Conservation (phyloP, 2,113 vertebrate genomes). For the Pseudorectes ferrugineus region DNA sequence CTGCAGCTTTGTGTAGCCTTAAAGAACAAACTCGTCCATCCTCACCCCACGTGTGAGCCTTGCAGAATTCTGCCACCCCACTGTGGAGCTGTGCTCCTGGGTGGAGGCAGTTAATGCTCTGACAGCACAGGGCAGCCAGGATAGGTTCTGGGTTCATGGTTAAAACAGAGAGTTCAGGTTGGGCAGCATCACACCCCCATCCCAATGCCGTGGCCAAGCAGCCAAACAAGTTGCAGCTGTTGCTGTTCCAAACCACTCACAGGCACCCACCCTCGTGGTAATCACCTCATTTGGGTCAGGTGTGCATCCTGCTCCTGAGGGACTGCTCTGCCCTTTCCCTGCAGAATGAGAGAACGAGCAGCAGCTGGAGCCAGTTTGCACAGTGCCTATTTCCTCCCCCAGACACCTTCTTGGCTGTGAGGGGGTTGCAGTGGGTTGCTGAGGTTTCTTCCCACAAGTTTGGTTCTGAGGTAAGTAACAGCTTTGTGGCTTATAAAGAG, state of each 20-base stretch:
- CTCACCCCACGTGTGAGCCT: rapidly evolving
- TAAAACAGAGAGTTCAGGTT: rapidly evolving
- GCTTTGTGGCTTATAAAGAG: rapidly evolving
- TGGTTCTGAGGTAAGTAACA: neutral
- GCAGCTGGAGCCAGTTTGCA: neutral
- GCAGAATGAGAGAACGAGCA: rapidly evolving
- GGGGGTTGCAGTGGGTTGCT: rapidly evolving
- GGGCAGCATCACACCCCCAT: neutral
- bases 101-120: neutral
- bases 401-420: rapidly evolving
- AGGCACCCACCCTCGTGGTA: too few relatives aligned
- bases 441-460: rapidly evolving
- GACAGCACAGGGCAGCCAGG: neutral
- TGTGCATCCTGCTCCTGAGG: neutral
- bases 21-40: neutral
- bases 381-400: rapidly evolving
- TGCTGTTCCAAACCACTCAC: too few relatives aligned
- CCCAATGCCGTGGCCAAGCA: rapidly evolving
- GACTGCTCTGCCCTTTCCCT: neutral
- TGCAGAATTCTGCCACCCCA: neutral
- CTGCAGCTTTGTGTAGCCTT: neutral
- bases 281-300: neutral
- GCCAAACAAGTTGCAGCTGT: rapidly evolving
- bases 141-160: rapidly evolving
- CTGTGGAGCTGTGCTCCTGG: rapidly evolving